Conservation (phyloP, 2,113 vertebrate genomes). For the Gopherus flavomarginatus region DNA sequence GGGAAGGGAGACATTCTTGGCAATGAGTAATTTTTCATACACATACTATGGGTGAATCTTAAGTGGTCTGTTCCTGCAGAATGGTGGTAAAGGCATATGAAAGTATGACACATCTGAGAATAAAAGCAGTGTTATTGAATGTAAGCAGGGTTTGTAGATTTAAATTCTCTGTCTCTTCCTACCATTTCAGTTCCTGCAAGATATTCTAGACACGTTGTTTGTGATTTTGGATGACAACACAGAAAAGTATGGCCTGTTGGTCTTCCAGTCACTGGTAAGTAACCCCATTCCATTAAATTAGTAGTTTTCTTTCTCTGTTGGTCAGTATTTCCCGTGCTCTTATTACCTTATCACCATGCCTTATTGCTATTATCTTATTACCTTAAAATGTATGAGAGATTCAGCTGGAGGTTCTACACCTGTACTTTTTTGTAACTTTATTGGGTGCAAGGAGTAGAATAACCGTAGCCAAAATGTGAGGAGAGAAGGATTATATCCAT, state of each 20-base stretch:
- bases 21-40: background rate
- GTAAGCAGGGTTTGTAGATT: background rate
- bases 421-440: background rate
- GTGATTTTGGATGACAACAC: slow-evolving; percentile 97
- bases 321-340: background rate
- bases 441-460: background rate
- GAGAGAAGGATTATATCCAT: background rate
- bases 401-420: background rate
- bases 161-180: slow-evolving; percentile 6
- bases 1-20: background rate
- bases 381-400: background rate
- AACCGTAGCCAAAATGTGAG: background rate
- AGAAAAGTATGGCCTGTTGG: slow-evolving; percentile 94
- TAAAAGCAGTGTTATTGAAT: background rate
- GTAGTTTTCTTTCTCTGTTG: background rate
- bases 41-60: background rate
- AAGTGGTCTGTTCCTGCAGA: background rate
- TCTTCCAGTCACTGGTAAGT: slow-evolving; percentile 96
- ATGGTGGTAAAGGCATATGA: background rate
- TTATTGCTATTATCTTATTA: background rate
- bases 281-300: background rate
- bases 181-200: slow-evolving; percentile 89
- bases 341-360: background rate
- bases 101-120: background rate
- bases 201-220: slow-evolving; percentile 94